Evolutionary conservation across 2,888 invertebrate species (phyloP).

Genomic region (Zaprionus obscuricornis): DNA sequence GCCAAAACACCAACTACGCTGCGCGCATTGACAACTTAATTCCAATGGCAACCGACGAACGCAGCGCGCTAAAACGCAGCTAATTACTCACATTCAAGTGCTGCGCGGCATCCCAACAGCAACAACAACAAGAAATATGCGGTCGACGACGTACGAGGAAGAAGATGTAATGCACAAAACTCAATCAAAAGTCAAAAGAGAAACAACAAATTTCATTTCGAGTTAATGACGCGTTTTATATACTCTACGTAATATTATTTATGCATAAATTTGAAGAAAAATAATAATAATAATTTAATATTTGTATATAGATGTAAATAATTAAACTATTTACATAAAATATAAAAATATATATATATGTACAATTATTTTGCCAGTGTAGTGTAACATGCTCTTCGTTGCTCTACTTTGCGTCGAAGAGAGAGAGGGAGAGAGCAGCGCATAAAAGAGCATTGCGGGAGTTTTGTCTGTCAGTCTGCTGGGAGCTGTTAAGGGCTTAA

Average conservation of each 20-base stretch:
- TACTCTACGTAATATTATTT: too few species aligned
- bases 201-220: background rate
- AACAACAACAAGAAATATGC: conserved; percentile 2
- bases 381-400: too few species aligned
- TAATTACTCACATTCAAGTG: conserved; percentile 58
- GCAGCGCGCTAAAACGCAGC: conserved; percentile 32
- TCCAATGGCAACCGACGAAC: conserved; percentile 32
- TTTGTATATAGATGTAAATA: too few species aligned
- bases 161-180: conserved; percentile 26
- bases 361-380: too few species aligned
- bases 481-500: conserved; percentile 55
- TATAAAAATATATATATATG: too few species aligned
- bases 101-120: conserved; percentile 4
- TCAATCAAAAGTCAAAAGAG: conserved; percentile 40
- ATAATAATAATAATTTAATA: too few species aligned
- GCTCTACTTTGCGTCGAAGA: background rate
- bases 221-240: conserved; percentile 6
- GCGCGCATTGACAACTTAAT: conserved; percentile 62
- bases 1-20: conserved; percentile 32
- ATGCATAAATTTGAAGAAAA: too few species aligned
- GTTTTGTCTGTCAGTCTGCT: conserved; percentile 39
- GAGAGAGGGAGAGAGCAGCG: too few species aligned
- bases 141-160: conserved; percentile 48
- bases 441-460: conserved; percentile 34
- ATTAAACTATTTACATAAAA: too few species aligned